phyloP scores from a whole-genome alignment of 2,113 vertebrate genomes.

The Campylorhamphus procurvoides region DNA sequence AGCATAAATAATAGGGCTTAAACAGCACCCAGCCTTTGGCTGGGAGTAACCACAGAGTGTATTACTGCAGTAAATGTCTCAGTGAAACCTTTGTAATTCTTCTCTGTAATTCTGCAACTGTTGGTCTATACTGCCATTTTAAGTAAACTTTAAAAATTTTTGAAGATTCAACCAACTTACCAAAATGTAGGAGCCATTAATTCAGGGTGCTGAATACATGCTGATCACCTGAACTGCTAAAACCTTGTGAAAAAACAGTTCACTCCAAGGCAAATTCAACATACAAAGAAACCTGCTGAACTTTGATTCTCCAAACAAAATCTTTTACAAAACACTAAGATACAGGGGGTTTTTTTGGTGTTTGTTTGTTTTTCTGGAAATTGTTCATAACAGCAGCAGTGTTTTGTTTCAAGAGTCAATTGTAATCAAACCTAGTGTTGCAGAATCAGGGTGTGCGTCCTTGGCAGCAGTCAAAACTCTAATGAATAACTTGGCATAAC shows the following conservation, averaged over 20 bases:
- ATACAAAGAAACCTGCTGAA: background rate
- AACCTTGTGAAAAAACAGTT: background rate
- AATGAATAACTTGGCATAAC: background rate
- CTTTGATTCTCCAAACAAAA: background rate
- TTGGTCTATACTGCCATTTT: background rate
- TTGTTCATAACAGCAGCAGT: background rate
- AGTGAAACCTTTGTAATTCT: background rate
- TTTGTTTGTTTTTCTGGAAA: background rate
- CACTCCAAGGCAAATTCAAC: background rate
- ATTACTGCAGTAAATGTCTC: background rate
- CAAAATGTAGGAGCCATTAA: background rate
- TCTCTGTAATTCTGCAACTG: background rate
- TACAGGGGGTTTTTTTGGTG: background rate
- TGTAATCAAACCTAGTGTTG: background rate
- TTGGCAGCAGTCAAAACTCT: background rate
- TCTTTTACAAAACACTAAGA: background rate
- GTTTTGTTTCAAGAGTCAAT: background rate
- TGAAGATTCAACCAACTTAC: background rate
- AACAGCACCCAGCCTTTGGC: background rate
- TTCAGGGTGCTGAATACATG: background rate
- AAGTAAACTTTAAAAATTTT: background rate
- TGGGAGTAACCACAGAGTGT: rapidly evolving
- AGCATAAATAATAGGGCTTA: background rate
- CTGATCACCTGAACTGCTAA: background rate
- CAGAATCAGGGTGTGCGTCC: background rate